Conservation (phyloP, 2,113 vertebrate genomes). For the Cygnus atratus region DNA sequence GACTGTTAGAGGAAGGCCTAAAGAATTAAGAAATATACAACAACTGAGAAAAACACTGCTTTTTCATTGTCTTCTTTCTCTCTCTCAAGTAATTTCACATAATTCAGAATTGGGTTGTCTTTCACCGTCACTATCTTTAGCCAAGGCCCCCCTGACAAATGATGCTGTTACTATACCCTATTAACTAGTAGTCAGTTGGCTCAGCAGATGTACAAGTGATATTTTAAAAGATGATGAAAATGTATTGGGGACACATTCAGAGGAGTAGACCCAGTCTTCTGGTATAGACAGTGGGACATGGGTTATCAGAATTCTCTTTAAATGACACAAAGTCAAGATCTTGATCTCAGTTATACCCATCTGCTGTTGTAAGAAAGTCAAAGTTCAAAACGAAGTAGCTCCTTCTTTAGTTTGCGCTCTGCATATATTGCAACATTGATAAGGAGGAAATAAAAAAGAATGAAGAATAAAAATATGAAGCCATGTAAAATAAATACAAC, state of each 20-base stretch:
- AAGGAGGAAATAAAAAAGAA: background rate
- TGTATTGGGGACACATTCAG: too few relatives aligned
- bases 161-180: background rate
- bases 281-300: background rate
- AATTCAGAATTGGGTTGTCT: background rate
- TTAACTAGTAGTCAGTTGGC: background rate
- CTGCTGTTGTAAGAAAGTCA: background rate
- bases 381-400: background rate
- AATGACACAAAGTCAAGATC: background rate
- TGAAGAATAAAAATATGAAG: background rate
- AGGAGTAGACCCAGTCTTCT: background rate
- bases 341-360: background rate
- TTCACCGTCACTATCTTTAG: background rate
- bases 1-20: background rate
- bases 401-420: background rate
- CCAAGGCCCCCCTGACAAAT: background rate
- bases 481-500: background rate
- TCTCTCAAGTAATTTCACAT: background rate
- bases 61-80: background rate
- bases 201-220: background rate
- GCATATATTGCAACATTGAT: fast-evolving
- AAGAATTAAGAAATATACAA: background rate
- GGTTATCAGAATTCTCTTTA: background rate
- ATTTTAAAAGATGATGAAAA: background rate
- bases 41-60: background rate